Conservation (phyloP, 1,140 invertebrate genomes). For the Drosophila orena region DNA sequence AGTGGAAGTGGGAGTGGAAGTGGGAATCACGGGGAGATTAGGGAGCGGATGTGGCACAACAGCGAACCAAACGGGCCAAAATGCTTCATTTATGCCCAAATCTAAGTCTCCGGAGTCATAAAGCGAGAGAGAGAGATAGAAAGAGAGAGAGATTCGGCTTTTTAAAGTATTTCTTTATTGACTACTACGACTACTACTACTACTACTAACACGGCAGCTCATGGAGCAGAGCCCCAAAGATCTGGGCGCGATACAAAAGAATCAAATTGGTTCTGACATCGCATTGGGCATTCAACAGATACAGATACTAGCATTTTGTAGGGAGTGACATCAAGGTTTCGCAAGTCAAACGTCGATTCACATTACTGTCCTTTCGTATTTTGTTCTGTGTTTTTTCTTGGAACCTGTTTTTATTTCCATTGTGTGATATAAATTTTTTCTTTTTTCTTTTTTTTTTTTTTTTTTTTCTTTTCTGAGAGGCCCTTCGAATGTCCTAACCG, state of each 20-base stretch:
- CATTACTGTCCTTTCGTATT: constrained; percentile 18
- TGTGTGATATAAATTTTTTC: neutral
- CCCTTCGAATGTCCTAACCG: neutral
- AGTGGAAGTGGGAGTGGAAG: neutral
- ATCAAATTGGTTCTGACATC: constrained; percentile 29
- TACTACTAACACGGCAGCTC: no score
- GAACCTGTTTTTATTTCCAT: neutral
- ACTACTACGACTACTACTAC: neutral
- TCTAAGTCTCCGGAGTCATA: constrained; percentile 27
- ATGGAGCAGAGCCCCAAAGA: neutral
- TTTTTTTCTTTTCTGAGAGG: constrained; percentile 10
- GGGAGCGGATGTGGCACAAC: constrained; percentile 12
- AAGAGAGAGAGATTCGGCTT: neutral
- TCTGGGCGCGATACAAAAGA: constrained; percentile 14
- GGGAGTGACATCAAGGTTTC: constrained; percentile 17
- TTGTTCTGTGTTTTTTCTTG: neutral
- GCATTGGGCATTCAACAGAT: constrained; percentile 23
- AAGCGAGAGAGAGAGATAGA: neutral
- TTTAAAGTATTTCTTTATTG: constrained; percentile 20
- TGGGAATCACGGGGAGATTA: constrained; percentile 1
- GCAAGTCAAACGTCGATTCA: constrained; percentile 26
- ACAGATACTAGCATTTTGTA: neutral
- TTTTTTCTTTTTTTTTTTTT: constrained; percentile 17
- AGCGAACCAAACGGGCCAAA: constrained; percentile 10
- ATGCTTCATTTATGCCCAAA: constrained; percentile 25